Conservation (phyloP, 2,888 invertebrate genomes). For the Synergus laeviventris region DNA sequence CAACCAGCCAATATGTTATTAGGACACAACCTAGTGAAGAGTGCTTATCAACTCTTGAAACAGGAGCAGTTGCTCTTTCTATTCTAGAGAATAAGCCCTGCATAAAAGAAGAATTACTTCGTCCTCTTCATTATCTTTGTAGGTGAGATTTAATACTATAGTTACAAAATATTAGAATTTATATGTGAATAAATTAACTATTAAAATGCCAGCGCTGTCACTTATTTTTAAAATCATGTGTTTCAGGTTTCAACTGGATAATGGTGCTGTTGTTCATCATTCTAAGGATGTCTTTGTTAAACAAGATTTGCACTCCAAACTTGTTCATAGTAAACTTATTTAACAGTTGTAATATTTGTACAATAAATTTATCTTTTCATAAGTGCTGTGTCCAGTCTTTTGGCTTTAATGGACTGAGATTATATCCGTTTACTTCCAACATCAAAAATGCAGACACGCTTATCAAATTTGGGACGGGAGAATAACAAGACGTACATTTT, state of each 20-base stretch:
- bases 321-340: slow-evolving; percentile 87
- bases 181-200: no score
- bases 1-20: slow-evolving; percentile 91
- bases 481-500: no score
- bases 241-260: slow-evolving; percentile 85
- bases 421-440: no score
- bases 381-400: not conserved
- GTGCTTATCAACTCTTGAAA: slow-evolving; percentile 93
- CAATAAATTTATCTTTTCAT: not conserved
- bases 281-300: slow-evolving; percentile 93
- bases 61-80: slow-evolving; percentile 87
- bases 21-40: slow-evolving; percentile 95
- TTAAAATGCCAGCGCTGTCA: not conserved
- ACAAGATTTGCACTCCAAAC: slow-evolving; percentile 87
- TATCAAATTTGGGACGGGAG: no score
- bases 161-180: not conserved
- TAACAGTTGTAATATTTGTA: slow-evolving; percentile 72
- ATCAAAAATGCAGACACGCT: no score
- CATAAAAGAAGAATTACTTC: slow-evolving; percentile 83
- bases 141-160: slow-evolving; percentile 69
- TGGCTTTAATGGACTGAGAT: no score
- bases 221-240: not conserved
- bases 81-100: slow-evolving; percentile 84
- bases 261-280: slow-evolving; percentile 95
- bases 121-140: slow-evolving; percentile 90